These are phyloP conservation scores for Caenorhabditis remanei DNA, from an alignment of 1,140 invertebrate species.

Conservation along the genomic window DNA sequence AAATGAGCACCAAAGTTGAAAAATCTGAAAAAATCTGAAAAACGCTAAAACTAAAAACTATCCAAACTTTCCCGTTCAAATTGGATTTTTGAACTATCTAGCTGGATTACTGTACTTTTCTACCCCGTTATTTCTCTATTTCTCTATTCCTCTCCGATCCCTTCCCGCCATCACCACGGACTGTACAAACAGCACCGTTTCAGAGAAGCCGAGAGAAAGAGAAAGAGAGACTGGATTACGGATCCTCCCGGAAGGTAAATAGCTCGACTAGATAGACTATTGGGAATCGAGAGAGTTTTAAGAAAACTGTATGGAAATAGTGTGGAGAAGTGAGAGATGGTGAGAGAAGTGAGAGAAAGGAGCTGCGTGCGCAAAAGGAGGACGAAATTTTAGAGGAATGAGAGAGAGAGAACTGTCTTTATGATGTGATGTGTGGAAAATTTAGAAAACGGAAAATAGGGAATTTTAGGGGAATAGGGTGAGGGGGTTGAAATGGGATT, in stretches of 20 bases:
- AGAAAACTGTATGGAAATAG: not conserved
- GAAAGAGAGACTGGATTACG: constrained; percentile 41
- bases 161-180: not conserved
- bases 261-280: not conserved
- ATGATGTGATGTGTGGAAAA: constrained; percentile 19
- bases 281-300: not conserved
- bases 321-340: not conserved
- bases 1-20: no score
- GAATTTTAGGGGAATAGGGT: no score
- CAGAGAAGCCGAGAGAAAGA: not conserved
- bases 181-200: constrained; percentile 35
- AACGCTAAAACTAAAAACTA: not conserved
- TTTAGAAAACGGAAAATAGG: not conserved
- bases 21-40: no score
- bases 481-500: no score
- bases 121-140: not conserved
- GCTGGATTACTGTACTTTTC: constrained; percentile 30
- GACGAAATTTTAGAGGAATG: not conserved
- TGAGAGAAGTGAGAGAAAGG: not conserved
- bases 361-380: constrained; percentile 38
- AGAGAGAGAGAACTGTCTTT: not conserved
- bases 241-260: constrained; percentile 41
- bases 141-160: not conserved
- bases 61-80: not conserved
- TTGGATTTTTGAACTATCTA: constrained; percentile 17